Evolutionary conservation across 2,888 invertebrate species (phyloP).

Genomic region (Eristalis tenax): DNA sequence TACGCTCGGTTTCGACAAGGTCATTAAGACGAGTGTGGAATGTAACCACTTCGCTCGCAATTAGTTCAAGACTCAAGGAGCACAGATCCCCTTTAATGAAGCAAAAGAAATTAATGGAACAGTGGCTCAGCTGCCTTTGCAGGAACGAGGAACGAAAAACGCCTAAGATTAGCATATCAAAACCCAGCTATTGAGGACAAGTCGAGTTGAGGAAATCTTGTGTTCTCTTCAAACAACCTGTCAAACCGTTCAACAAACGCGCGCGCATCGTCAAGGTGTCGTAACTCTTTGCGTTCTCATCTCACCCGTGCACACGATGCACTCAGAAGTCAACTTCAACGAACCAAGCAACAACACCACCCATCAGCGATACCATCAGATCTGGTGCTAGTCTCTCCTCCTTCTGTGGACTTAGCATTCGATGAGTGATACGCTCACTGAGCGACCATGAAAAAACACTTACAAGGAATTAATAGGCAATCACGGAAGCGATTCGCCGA

Average conservation of each 20-base stretch:
- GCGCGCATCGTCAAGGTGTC: neutral
- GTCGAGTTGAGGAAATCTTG: neutral
- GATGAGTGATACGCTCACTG: constrained; percentile 1
- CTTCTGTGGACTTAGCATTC: neutral
- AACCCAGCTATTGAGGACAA: neutral
- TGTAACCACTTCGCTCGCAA: no score
- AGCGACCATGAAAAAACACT: constrained; percentile 23
- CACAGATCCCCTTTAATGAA: neutral
- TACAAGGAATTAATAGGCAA: constrained; percentile 32
- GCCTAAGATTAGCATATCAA: neutral
- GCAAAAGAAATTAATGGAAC: neutral
- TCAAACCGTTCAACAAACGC: neutral
- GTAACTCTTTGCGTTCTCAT: neutral
- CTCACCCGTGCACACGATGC: neutral
- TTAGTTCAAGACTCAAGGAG: no score
- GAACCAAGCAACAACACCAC: neutral
- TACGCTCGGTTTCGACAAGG: no score
- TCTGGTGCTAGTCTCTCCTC: neutral
- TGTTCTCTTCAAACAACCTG: neutral
- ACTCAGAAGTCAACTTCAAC: neutral
- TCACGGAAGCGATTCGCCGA: constrained; percentile 13
- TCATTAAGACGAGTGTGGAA: no score
- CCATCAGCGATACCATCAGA: neutral
- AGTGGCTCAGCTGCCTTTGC: neutral
- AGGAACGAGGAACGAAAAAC: neutral